Percentiles rank a stretch among this genome's conserved stretches.
These are phyloP conservation scores for Recurvirostra avosetta DNA, from an alignment of 2,113 vertebrate genomes.

Conservation along the genomic window DNA sequence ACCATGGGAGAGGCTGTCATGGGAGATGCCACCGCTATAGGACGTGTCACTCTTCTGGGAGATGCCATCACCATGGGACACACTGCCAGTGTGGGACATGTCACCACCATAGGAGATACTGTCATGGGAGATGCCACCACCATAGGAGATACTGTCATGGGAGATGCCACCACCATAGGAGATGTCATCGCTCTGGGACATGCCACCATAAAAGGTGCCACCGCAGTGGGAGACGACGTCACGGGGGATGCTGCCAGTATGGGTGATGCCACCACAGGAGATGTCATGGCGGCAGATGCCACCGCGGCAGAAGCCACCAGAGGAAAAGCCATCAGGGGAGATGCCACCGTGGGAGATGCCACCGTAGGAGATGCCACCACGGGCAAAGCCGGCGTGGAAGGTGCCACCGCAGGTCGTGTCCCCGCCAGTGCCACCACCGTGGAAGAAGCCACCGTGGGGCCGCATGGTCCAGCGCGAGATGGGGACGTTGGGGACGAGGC, in stretches of 20 bases:
- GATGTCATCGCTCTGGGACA: not conserved
- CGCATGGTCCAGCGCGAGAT: too few species aligned
- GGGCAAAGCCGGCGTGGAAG: too few species aligned
- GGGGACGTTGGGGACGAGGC: too few species aligned
- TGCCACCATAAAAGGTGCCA: not conserved
- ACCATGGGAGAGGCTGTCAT: too few species aligned
- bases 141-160: not conserved
- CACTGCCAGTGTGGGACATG: not conserved
- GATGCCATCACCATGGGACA: not conserved
- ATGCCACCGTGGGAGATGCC: not conserved
- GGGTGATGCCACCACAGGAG: not conserved
- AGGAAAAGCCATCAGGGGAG: too few species aligned
- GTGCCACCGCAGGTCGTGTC: too few species aligned
- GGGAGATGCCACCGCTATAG: not conserved
- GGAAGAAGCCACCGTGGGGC: too few species aligned
- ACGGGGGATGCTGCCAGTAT: not conserved
- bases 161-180: not conserved
- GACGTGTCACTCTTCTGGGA: not conserved
- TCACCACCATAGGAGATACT: too few species aligned
- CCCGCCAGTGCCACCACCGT: too few species aligned
- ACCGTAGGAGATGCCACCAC: too few species aligned
- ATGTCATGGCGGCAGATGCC: not conserved
- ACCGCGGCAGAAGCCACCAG: too few species aligned
- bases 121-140: not conserved
- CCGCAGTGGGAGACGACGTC: too few species aligned